Evolutionary conservation across 2,888 invertebrate species (phyloP).

Genomic region (Drosophila melanosoma): DNA sequence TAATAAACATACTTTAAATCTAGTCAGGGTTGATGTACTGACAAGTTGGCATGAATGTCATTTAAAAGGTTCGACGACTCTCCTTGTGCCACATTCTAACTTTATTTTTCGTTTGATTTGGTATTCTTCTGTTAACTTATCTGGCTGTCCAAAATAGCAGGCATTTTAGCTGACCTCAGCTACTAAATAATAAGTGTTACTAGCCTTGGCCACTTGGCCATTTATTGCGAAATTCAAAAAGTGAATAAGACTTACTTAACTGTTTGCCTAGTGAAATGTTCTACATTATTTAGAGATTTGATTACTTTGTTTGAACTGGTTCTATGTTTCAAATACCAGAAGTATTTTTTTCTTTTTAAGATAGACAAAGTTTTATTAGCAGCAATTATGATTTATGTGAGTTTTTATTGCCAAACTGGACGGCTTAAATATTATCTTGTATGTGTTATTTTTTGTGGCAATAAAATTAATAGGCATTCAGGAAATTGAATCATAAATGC

Average conservation of each 20-base stretch:
- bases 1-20: not conserved
- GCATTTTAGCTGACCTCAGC: not conserved
- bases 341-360: not conserved
- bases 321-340: not conserved
- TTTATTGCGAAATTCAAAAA: not conserved
- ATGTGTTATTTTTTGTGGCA: not conserved
- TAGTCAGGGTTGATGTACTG: not conserved
- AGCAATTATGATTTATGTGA: not conserved
- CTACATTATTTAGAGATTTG: not conserved
- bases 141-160: not conserved
- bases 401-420: not conserved
- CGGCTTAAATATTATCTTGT: not conserved
- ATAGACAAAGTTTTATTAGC: not conserved
- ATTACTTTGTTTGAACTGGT: not conserved
- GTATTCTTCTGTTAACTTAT: not conserved
- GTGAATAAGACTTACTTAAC: not conserved
- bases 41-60: conserved; percentile 16
- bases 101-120: not conserved
- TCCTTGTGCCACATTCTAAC: conserved; percentile 2
- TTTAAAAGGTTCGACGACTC: conserved; percentile 9
- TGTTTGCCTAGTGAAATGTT: not conserved
- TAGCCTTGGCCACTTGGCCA: not conserved
- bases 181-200: not conserved
- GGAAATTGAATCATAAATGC: conserved; percentile 31
- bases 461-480: not conserved